These are phyloP conservation scores for Pterocles gutturalis DNA, from an alignment of 2,113 vertebrate species.

Conservation along the genomic window DNA sequence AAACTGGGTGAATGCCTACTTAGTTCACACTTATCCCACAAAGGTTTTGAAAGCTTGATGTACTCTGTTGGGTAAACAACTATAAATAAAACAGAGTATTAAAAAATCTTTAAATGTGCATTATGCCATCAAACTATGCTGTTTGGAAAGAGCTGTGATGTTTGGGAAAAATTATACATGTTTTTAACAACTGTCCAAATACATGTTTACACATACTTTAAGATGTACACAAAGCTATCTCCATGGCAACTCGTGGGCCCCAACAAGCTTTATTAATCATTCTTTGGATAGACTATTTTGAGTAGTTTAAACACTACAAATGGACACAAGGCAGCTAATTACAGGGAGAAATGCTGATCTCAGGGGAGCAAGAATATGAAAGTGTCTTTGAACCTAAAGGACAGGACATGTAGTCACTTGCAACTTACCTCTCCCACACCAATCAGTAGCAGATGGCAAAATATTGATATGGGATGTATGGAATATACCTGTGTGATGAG, in stretches of 20 bases:
- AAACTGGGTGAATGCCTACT: constrained; percentile 41
- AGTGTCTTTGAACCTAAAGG: constrained; percentile 60
- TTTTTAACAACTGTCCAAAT: constrained; percentile 74
- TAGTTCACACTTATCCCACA: constrained; percentile 19
- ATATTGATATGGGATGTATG: neutral
- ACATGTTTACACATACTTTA: constrained; percentile 72
- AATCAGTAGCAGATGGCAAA: neutral
- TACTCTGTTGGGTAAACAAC: constrained; percentile 65
- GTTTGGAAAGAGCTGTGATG: constrained; percentile 61
- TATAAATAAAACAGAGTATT: constrained; percentile 69
- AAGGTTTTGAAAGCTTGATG: constrained; percentile 27
- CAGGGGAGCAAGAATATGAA: constrained; percentile 22
- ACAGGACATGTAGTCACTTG: neutral
- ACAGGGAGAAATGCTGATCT: constrained; percentile 42
- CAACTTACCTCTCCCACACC: neutral
- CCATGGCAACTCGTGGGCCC: constrained; percentile 50
- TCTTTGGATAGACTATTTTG: constrained; percentile 56
- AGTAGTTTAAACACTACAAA: constrained; percentile 57
- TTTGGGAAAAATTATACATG: constrained; percentile 63
- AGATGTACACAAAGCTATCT: constrained; percentile 62
- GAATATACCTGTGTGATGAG: neutral
- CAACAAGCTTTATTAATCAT: constrained; percentile 67
- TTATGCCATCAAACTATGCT: constrained; percentile 36
- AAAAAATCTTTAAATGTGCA: constrained; percentile 57
- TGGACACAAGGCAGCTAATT: constrained; percentile 34